Conservation (phyloP, 1,140 invertebrate genomes). For the Apis mellifera region DNA sequence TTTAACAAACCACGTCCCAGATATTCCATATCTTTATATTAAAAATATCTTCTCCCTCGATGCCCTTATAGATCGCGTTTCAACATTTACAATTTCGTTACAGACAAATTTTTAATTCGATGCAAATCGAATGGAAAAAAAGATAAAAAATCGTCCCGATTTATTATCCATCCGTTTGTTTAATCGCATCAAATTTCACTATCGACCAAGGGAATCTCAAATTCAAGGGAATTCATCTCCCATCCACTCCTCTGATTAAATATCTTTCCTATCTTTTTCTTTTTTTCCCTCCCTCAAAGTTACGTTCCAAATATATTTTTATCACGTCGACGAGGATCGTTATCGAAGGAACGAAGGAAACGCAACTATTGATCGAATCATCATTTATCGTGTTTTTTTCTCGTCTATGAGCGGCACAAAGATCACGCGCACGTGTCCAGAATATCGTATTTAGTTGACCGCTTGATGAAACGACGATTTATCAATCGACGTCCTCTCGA, state of each 20-base stretch:
- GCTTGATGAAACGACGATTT: slow-evolving; percentile 43
- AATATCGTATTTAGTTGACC: slow-evolving; percentile 63
- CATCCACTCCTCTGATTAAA: neutral
- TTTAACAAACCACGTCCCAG: too few relatives aligned
- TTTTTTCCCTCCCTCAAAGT: too few relatives aligned
- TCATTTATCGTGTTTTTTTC: slow-evolving; percentile 61
- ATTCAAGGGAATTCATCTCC: neutral
- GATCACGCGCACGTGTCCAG: slow-evolving; percentile 57
- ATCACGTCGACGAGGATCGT: slow-evolving; percentile 24
- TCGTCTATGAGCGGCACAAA: slow-evolving; percentile 37
- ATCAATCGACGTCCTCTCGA: slow-evolving; percentile 44
- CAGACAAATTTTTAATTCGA: too few relatives aligned
- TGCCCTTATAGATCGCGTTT: too few relatives aligned
- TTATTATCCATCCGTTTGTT: neutral
- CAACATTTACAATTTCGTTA: too few relatives aligned
- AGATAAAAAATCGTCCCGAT: neutral
- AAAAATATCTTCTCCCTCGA: too few relatives aligned
- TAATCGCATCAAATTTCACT: neutral
- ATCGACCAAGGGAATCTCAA: neutral
- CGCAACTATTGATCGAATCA: slow-evolving; percentile 58
- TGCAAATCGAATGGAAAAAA: too few relatives aligned
- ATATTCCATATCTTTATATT: too few relatives aligned
- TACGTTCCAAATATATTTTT: slow-evolving; percentile 4
- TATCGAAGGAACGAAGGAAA: slow-evolving; percentile 36
- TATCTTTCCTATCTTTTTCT: too few relatives aligned